These are phyloP conservation scores for Ceratosolen solmsi DNA, from an alignment of 1,140 invertebrate genomes.

Conservation along the genomic window DNA sequence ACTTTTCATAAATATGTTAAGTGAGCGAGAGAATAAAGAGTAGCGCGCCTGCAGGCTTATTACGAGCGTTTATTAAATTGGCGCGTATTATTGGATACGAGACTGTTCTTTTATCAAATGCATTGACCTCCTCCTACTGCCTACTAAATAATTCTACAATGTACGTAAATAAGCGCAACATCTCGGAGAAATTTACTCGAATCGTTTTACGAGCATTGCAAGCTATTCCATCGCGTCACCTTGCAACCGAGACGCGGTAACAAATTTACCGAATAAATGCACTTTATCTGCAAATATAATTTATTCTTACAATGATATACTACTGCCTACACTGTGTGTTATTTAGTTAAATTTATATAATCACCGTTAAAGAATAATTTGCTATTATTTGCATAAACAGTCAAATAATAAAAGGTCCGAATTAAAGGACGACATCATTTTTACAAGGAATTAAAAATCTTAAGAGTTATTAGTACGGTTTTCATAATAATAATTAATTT, in stretches of 20 bases:
- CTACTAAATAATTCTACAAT: background rate
- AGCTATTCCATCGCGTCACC: background rate
- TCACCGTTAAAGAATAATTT: background rate
- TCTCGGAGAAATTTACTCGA: background rate
- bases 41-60: background rate
- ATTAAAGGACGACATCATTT: background rate
- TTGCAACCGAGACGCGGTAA: background rate
- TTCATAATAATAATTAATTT: slow-evolving; percentile 48
- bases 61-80: background rate
- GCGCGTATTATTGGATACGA: background rate
- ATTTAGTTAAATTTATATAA: background rate
- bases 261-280: background rate
- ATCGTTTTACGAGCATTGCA: background rate
- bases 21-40: background rate
- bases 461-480: slow-evolving; percentile 32
- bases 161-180: background rate
- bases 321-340: background rate
- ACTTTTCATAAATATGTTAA: slow-evolving; percentile 7
- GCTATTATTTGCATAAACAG: slow-evolving; percentile 10
- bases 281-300: background rate
- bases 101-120: background rate
- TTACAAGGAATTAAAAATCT: background rate
- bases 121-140: background rate
- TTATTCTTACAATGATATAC: background rate
- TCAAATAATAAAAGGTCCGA: background rate